Evolutionary conservation across 2,113 vertebrate genomes (phyloP), one percentile per base, ranked within the genome.

Genomic region (Python bivittatus): DNA sequence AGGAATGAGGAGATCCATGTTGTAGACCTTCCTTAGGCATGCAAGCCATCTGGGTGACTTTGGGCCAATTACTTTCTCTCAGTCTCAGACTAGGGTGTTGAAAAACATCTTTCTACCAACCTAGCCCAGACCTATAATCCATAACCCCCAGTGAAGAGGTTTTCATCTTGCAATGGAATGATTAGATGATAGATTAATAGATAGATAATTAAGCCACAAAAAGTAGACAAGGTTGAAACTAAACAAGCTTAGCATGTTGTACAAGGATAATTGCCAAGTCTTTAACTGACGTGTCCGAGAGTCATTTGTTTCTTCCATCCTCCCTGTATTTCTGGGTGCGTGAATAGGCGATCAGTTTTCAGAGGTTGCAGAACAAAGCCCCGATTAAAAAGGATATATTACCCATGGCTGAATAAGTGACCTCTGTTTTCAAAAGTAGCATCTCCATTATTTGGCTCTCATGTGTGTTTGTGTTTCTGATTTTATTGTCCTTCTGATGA

Each of bases 401-500:
- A 90, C 0, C 22, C 33, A 48, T 92, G 22, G 60, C 23, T 92
- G 92, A 27, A 68, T 4, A 38, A 13, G 3, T 1, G 86, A 92
- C 83, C 27, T 90, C 22, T n/a, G 2, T 1, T 91, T 94, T 90
- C 54, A 23, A 89, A 44, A 1, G 6, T 89, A 53, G 44, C 86
- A 13, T 27, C n/a, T 56, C 29, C 15, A 48, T 92, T 10, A 60
- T 1, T 42, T 0, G 29, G 44, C 17, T n/a, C 33, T 84, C 93
- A 91, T 86, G n/a, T 10, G 83, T 33, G 0, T 91, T 29, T 64
- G 0, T 92, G 93, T 42, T 38, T 94, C 33, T 48, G 8, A 94
- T 64, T 72, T 33, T 0, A 58, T 61, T 92, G 54, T 0, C 0
- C 29, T 93, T 89, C 27, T 85, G 1, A 72, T 5, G 85, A 27